Evolutionary conservation across 2,888 invertebrate species (phyloP).

Genomic region (Exocentrus adspersus): DNA sequence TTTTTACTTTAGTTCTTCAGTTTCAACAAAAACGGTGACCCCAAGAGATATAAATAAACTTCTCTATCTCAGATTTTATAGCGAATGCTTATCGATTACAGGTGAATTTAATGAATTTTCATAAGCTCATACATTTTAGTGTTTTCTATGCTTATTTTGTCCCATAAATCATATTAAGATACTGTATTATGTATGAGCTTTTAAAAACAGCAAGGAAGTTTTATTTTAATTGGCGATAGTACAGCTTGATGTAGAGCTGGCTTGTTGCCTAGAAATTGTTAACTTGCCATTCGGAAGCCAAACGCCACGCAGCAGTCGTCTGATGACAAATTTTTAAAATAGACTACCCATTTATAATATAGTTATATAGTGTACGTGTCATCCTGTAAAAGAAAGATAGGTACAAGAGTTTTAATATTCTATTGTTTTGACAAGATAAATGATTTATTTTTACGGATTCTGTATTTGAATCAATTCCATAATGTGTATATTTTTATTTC

Average conservation of each 20-base stretch:
- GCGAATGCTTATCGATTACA: too few relatives aligned
- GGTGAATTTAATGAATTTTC: too few relatives aligned
- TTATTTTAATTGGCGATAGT: constrained; percentile 4
- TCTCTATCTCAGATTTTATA: too few relatives aligned
- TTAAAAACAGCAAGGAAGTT: background rate
- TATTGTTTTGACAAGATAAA: constrained; percentile 25
- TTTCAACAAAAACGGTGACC: too few relatives aligned
- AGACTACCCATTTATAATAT: constrained; percentile 21
- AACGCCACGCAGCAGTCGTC: constrained; percentile 5
- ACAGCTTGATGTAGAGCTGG: constrained; percentile 10
- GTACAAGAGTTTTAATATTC: constrained; percentile 14
- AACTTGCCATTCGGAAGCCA: constrained; percentile 20
- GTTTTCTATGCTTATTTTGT: too few relatives aligned
- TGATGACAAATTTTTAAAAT: constrained; percentile 23
- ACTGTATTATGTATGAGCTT: background rate
- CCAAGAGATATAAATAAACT: too few relatives aligned
- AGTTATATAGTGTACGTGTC: constrained; percentile 12
- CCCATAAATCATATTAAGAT: too few relatives aligned
- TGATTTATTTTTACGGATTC: constrained; percentile 11
- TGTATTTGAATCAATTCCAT: constrained; percentile 2
- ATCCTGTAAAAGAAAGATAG: constrained; percentile 17
- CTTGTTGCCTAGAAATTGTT: constrained; percentile 23
- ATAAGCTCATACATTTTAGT: too few relatives aligned
- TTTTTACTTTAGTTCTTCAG: too few relatives aligned
- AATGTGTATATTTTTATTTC: background rate